Evolutionary conservation across 2,797 vertebrate species (phyloP), one percentile per base, ranked within the genome.

Genomic region (Sebastes vulpes): DNA sequence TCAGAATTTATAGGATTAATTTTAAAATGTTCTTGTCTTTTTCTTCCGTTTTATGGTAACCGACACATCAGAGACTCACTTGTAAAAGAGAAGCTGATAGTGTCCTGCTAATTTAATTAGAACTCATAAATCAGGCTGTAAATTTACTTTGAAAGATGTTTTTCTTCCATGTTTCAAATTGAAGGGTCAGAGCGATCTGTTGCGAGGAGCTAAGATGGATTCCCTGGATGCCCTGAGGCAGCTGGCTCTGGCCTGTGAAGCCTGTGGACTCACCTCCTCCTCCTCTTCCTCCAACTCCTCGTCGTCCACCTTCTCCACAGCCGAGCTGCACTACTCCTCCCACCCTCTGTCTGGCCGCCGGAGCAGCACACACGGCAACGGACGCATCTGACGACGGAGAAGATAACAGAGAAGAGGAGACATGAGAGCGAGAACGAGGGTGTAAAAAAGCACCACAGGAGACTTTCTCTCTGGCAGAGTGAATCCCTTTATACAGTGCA

Each of bases 191-290:
- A 96, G 97, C 35, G 98, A 99, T 85, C 95, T 99, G 84, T 76
- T 99, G 85, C 98, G 97, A 32, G 97, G 96, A 0, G 98, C 98
- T 60, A 99, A 97, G 96, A 96, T 96, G 0, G 98, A 99, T 82
- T 97, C 98, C 46, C 73, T 98, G 89, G 98, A 99, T 61, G 97
- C 97, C 78, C 96, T 99, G 95, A 97, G 98, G 92, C 98, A 99
- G 95, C 96, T 99, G 90, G 97, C 98, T 52, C 94, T 98, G 94
- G 98, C 98, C 0, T 99, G 97, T 56, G 95, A 98, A 86, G 97
- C 97, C 0, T 98, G 97, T 0, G 98, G 98, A 75, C 96, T 99
- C 92, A 96, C 96, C 79, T 66, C 94, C 64, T 79, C 94, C 64
- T 80, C 90, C 54, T 67, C 95, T 72, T 48, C 95, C 54, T 89